Percentiles rank a stretch among this genome's conserved stretches.
These are phyloP conservation scores for Drosophila erecta DNA, from an alignment of 1,140 invertebrate genomes.

Conservation along the genomic window DNA sequence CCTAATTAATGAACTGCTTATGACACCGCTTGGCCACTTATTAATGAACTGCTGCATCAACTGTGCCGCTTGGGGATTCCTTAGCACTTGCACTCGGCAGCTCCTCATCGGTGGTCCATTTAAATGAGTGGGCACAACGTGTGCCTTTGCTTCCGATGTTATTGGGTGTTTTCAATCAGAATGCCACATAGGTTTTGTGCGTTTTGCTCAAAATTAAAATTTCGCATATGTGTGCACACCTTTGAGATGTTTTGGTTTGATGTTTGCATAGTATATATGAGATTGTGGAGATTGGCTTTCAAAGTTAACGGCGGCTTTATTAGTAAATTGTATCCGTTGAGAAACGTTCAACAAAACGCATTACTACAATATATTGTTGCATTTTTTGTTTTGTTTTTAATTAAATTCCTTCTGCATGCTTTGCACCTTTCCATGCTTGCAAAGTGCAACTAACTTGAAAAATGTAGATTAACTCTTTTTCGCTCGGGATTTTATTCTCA, in stretches of 20 bases:
- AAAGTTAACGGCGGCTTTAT: no score
- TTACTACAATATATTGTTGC: not conserved
- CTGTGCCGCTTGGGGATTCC: not conserved
- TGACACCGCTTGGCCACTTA: conserved; percentile 34
- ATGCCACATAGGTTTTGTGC: no score
- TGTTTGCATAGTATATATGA: no score
- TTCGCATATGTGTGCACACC: no score
- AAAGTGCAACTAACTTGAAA: conserved; percentile 55
- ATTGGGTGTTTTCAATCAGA: no score
- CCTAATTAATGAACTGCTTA: conserved; percentile 43
- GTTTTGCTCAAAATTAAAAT: no score
- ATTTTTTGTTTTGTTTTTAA: not conserved
- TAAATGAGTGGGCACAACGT: no score
- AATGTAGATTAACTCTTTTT: conserved; percentile 51
- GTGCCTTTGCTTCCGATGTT: no score
- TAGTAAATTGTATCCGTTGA: no score
- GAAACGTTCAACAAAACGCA: not conserved
- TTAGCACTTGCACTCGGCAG: not conserved
- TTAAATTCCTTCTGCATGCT: not conserved
- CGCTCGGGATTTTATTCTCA: no score
- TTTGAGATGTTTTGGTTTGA: no score
- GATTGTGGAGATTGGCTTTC: no score
- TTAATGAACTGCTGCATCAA: conserved; percentile 21
- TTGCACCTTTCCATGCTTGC: conserved; percentile 9
- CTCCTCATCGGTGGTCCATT: not conserved